These are phyloP conservation scores for Drosophila seguyi DNA, from an alignment of 1,140 invertebrate species.

Conservation along the genomic window DNA sequence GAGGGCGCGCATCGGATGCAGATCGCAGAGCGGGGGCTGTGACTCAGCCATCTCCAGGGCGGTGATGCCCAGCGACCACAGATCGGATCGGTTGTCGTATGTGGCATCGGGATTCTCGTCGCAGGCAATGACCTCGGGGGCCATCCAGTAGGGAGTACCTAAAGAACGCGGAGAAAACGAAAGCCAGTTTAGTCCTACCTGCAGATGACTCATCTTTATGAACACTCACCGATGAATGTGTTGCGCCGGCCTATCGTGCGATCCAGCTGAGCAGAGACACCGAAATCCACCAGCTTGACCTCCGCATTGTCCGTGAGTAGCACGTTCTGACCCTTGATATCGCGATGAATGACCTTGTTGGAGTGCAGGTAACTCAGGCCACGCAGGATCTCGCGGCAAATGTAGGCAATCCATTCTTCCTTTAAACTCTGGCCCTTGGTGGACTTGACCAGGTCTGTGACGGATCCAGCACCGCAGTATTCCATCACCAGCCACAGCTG, in stretches of 20 bases:
- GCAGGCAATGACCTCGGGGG: constrained; percentile 99
- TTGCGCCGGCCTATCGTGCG: constrained; percentile 99
- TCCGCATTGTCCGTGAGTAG: constrained; percentile 99
- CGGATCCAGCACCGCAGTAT: constrained; percentile 99
- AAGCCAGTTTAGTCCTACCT: constrained; percentile 18
- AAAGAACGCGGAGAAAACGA: neutral
- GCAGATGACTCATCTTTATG: constrained; percentile 11
- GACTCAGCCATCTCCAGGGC: constrained; percentile 99
- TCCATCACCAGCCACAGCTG: constrained; percentile 99
- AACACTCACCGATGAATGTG: constrained; percentile 95
- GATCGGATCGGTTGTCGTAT: constrained; percentile 99
- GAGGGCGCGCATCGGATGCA: constrained; percentile 99
- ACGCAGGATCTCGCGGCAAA: constrained; percentile 98
- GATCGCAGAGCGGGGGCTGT: constrained; percentile 98
- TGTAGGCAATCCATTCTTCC: constrained; percentile 99
- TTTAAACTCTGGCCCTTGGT: constrained; percentile 99
- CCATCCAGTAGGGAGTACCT: constrained; percentile 98
- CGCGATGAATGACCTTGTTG: constrained; percentile 99
- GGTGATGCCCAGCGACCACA: constrained; percentile 99
- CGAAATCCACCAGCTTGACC: constrained; percentile 99
- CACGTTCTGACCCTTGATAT: constrained; percentile 99
- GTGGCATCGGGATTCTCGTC: constrained; percentile 99
- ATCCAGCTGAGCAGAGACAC: constrained; percentile 99
- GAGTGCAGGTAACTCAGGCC: constrained; percentile 98
- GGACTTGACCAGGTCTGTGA: constrained; percentile 99